Conservation (phyloP, 2,113 vertebrate genomes). For the Ammodramus savannarum region DNA sequence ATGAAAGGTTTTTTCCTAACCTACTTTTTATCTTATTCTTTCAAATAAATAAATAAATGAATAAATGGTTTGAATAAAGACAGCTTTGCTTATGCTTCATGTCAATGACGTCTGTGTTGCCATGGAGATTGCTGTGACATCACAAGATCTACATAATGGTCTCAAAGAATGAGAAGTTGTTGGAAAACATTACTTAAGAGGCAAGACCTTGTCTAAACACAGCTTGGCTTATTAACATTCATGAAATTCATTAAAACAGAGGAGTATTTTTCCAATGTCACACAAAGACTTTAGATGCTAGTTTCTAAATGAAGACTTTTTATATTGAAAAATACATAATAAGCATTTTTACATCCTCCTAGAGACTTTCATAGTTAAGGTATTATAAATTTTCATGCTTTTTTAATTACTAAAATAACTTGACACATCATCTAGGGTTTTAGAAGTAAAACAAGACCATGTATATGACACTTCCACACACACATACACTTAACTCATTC, state of each 20-base stretch:
- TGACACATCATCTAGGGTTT: background rate
- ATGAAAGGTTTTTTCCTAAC: background rate
- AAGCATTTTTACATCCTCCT: background rate
- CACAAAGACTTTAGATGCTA: background rate
- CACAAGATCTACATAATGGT: background rate
- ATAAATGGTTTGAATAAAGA: background rate
- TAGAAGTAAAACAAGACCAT: background rate
- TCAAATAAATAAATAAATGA: background rate
- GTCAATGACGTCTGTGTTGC: background rate
- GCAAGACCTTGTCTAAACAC: background rate
- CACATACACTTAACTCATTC: background rate
- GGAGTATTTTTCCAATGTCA: background rate
- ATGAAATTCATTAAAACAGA: conserved; percentile 3
- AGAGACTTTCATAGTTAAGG: background rate
- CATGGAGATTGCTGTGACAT: background rate
- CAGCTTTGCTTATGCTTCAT: background rate
- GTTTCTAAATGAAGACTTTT: background rate
- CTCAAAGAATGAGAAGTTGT: conserved; percentile 19
- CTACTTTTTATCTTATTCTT: background rate
- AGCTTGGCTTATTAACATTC: conserved; percentile 6
- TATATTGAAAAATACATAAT: background rate
- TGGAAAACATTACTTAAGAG: conserved; percentile 32
- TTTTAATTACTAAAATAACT: background rate
- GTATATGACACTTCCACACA: background rate
- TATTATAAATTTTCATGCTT: background rate